These are phyloP conservation scores for Oenanthe oenanthe DNA, from an alignment of 2,113 vertebrate genomes.

Conservation along the genomic window DNA sequence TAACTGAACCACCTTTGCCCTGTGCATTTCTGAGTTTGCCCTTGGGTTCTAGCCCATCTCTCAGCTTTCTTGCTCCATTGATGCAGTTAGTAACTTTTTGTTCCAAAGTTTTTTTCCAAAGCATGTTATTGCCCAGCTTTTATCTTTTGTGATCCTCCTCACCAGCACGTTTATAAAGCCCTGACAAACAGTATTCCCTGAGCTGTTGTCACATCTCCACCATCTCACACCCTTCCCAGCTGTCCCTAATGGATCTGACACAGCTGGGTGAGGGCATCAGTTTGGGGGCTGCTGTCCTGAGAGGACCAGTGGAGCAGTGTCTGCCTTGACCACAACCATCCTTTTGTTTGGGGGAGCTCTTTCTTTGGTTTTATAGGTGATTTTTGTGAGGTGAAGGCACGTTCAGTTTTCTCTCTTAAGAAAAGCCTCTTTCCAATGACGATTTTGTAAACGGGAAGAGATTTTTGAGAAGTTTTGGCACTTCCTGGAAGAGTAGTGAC, in stretches of 20 bases:
- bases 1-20: neutral
- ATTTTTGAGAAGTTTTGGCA: neutral
- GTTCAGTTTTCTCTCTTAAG: neutral
- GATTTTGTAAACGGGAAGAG: neutral
- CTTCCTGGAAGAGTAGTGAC: neutral
- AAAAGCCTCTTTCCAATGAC: neutral
- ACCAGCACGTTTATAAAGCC: fast-evolving
- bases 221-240: neutral
- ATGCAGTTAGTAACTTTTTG: no score
- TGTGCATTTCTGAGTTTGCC: neutral
- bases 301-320: fast-evolving
- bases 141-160: neutral
- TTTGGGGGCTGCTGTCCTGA: neutral
- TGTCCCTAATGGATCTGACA: no score
- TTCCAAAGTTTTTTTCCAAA: neutral
- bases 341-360: fast-evolving
- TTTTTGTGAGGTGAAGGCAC: neutral
- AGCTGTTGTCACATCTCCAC: neutral
- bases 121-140: neutral
- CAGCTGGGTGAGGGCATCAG: fast-evolving
- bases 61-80: neutral
- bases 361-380: neutral
- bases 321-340: neutral
- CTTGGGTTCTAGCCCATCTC: neutral
- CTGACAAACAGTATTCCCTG: fast-evolving